Evolutionary conservation across 2,113 vertebrate species (phyloP).

Genomic region (Tringa solitaria): DNA sequence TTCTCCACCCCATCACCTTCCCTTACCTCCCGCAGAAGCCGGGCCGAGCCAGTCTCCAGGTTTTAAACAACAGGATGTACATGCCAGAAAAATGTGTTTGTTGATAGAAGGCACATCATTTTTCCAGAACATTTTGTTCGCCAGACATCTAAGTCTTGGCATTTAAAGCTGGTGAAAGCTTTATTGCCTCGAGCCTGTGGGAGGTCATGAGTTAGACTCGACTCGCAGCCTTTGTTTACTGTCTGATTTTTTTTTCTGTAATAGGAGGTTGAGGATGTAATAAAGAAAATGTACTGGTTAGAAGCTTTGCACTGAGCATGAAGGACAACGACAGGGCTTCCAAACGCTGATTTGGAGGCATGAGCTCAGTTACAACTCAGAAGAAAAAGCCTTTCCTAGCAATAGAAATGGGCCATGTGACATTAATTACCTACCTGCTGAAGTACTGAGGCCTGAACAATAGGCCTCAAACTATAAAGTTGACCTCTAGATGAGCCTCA

Average conservation of each 20-base stretch:
- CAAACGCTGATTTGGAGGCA: rapidly evolving
- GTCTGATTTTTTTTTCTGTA: neutral
- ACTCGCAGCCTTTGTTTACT: neutral
- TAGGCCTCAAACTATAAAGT: no score
- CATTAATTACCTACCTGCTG: no score
- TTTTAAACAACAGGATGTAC: neutral
- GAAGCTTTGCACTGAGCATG: rapidly evolving
- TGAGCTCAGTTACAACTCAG: neutral
- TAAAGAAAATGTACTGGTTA: neutral
- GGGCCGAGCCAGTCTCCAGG: neutral
- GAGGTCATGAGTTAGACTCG: neutral
- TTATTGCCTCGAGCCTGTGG: neutral
- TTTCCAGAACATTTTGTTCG: neutral
- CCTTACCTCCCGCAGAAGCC: neutral
- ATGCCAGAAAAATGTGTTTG: neutral
- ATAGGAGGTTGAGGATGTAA: neutral
- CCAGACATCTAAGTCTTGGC: neutral
- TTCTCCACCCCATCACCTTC: rapidly evolving
- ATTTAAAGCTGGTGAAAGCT: neutral
- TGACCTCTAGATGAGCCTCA: no score
- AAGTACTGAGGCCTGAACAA: no score
- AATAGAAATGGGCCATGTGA: neutral
- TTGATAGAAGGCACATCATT: neutral
- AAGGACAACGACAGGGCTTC: neutral
- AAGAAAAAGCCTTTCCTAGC: neutral